Conservation (phyloP, 2,113 vertebrate genomes). For the Chionomys nivalis region DNA sequence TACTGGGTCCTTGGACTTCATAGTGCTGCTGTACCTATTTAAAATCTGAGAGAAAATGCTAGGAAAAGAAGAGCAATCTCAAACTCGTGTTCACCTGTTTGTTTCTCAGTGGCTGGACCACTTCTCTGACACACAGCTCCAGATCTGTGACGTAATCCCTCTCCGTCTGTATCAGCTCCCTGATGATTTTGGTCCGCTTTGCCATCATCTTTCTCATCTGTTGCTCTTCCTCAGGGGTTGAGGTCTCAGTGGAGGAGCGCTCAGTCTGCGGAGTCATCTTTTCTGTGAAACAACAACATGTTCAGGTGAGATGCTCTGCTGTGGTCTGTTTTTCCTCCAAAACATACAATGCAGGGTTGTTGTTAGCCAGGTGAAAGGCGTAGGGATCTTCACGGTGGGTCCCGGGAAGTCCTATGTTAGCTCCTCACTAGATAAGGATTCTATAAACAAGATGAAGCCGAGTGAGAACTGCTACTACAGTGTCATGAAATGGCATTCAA, state of each 20-base stretch:
- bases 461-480: not conserved
- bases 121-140: slow-evolving; percentile 93
- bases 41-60: not conserved
- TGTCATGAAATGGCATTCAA: not conserved
- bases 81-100: slow-evolving; percentile 87
- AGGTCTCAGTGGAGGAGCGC: slow-evolving; percentile 78
- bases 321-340: not conserved
- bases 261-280: slow-evolving; percentile 90
- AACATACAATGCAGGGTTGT: not conserved
- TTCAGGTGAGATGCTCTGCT: not conserved
- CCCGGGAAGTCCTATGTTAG: not conserved
- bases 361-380: not conserved
- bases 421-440: not conserved
- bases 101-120: slow-evolving; percentile 92
- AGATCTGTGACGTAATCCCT: slow-evolving; percentile 92
- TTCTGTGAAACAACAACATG: slow-evolving; percentile 86
- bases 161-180: slow-evolving; percentile 95
- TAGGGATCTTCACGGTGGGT: not conserved
- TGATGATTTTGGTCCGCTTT: slow-evolving; percentile 92
- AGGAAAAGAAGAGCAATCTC: rapidly evolving
- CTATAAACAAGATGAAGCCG: not conserved
- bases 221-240: slow-evolving; percentile 84
- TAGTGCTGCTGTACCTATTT: not conserved
- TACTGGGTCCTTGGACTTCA: not conserved
- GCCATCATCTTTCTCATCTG: slow-evolving; percentile 89